Conservation (phyloP, 2,888 invertebrate species). For the Polyommatus iphigenia region DNA sequence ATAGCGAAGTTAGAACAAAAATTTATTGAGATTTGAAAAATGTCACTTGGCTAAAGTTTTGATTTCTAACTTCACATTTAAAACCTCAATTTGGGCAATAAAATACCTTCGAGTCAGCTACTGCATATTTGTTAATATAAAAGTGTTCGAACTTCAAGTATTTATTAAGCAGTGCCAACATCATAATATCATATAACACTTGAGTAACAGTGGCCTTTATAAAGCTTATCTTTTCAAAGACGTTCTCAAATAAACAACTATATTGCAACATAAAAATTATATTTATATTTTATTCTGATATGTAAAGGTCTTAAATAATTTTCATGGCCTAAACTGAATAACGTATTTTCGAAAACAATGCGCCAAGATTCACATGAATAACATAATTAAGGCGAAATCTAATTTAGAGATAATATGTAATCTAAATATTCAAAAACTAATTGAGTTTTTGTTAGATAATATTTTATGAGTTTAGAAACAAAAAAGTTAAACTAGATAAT, state of each 20-base stretch:
- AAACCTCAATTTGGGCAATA: too few relatives aligned
- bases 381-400: conserved; percentile 19
- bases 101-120: too few relatives aligned
- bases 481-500: not conserved
- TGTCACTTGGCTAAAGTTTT: too few relatives aligned
- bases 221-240: not conserved
- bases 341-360: conserved; percentile 3
- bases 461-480: not conserved
- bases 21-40: too few relatives aligned
- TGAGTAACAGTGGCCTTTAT: not conserved
- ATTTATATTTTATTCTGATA: not conserved
- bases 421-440: conserved; percentile 30
- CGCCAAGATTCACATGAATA: conserved; percentile 24
- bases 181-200: not conserved
- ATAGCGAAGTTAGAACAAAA: too few relatives aligned
- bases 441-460: conserved; percentile 8
- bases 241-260: conserved; percentile 13
- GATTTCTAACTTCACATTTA: too few relatives aligned
- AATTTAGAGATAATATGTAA: conserved; percentile 27
- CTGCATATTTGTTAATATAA: too few relatives aligned
- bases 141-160: too few relatives aligned
- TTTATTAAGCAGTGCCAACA: too few relatives aligned
- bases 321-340: not conserved
- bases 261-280: not conserved
- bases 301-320: conserved; percentile 23